phyloP scores from a whole-genome alignment of 1,140 invertebrate species.

The Augochlora pura region DNA sequence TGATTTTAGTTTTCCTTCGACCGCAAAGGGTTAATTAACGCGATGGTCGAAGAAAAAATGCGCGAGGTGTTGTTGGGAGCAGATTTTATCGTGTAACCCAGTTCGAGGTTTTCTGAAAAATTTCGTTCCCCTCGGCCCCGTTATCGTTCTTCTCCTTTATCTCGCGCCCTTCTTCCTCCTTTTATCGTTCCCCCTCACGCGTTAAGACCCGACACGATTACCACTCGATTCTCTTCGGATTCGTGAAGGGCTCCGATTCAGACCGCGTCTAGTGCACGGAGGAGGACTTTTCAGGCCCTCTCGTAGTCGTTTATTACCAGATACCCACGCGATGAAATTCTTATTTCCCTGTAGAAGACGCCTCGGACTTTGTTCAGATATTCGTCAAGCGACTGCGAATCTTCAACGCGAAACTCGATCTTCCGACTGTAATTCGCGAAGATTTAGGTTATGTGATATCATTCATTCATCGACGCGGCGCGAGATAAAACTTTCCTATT shows the following conservation, averaged over 20 bases:
- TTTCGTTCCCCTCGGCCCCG: too few species aligned
- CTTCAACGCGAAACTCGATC: too few species aligned
- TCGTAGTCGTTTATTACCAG: slow-evolving; percentile 20
- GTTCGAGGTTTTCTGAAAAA: background rate
- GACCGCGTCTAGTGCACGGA: background rate
- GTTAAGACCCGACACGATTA: slow-evolving; percentile 21
- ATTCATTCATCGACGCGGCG: too few species aligned
- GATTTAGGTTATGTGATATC: too few species aligned
- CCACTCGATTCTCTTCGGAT: slow-evolving; percentile 10
- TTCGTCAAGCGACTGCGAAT: background rate
- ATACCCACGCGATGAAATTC: slow-evolving; percentile 1
- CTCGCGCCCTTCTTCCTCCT: background rate
- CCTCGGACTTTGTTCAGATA: background rate
- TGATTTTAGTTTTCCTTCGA: too few species aligned
- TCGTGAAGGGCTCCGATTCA: background rate
- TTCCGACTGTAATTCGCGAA: too few species aligned
- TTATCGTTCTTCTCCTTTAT: background rate
- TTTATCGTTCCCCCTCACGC: background rate
- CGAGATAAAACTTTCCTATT: too few species aligned
- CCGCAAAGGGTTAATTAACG: too few species aligned
- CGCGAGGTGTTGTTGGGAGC: background rate
- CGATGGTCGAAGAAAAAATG: too few species aligned
- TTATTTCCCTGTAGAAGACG: background rate
- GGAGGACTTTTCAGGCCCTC: background rate
- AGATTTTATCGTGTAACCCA: background rate